Evolutionary conservation across 2,797 vertebrate species (phyloP).

Genomic region (Orientallactaga sibirica): DNA sequence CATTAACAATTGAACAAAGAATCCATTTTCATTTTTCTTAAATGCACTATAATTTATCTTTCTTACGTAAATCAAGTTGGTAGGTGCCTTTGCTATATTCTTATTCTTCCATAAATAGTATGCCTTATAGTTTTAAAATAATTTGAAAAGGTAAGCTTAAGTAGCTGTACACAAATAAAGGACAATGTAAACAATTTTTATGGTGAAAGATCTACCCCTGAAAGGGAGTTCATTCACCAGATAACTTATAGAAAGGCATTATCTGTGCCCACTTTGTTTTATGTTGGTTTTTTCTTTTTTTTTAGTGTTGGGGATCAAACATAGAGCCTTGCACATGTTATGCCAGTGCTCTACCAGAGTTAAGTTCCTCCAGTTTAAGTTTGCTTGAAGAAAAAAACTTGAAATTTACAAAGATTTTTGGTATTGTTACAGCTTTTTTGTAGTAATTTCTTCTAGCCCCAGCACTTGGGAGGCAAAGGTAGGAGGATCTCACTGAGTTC

Average conservation of each 20-base stretch:
- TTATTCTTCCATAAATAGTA: background rate
- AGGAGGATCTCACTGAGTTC: no score
- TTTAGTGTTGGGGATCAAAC: background rate
- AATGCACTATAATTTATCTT: conserved; percentile 40
- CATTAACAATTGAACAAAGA: background rate
- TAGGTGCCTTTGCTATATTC: conserved; percentile 45
- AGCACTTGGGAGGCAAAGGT: background rate
- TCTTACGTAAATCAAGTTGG: background rate
- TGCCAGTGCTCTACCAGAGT: no score
- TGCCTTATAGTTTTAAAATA: conserved; percentile 49
- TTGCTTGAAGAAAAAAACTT: no score
- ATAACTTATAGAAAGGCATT: conserved; percentile 51
- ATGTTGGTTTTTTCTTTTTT: background rate
- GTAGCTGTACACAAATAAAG: conserved; percentile 34
- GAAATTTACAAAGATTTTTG: no score
- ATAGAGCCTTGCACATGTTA: no score
- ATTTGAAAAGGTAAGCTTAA: conserved; percentile 55
- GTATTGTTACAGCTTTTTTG: background rate
- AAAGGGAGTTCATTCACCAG: background rate
- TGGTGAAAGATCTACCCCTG: conserved; percentile 36
- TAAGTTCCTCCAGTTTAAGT: no score
- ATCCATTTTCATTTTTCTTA: conserved; percentile 48
- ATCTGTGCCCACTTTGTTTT: conserved; percentile 38
- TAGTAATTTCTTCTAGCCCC: conserved; percentile 49
- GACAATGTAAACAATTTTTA: conserved; percentile 30